phyloP scores from a whole-genome alignment of 2,888 invertebrate species.

The Mechanitis messenoides region DNA sequence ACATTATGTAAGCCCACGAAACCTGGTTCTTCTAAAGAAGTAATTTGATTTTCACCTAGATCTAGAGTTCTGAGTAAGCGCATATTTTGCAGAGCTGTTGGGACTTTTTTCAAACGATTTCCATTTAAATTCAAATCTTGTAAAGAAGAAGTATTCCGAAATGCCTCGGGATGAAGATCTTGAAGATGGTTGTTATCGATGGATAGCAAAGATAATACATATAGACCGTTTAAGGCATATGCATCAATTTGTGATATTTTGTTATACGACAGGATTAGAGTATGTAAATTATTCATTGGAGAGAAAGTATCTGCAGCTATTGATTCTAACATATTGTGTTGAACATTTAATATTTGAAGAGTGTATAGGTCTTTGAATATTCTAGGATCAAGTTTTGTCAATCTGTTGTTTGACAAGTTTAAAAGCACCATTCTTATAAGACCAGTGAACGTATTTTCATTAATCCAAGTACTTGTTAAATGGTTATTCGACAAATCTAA shows the following conservation, averaged over 20 bases:
- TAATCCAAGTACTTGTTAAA: slow-evolving; percentile 91
- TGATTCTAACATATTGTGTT: slow-evolving; percentile 88
- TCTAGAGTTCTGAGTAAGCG: slow-evolving; percentile 90
- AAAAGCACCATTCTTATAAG: slow-evolving; percentile 91
- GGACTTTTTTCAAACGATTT: slow-evolving; percentile 87
- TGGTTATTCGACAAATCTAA: slow-evolving; percentile 91
- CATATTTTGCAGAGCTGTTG: slow-evolving; percentile 89
- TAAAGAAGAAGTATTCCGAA: slow-evolving; percentile 92
- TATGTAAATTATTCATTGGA: slow-evolving; percentile 94
- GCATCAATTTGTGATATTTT: slow-evolving; percentile 89
- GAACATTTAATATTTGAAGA: slow-evolving; percentile 89
- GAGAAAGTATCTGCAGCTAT: slow-evolving; percentile 92
- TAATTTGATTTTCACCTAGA: slow-evolving; percentile 93
- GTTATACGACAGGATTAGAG: slow-evolving; percentile 90
- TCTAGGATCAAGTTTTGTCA: slow-evolving; percentile 87
- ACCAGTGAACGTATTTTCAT: slow-evolving; percentile 89
- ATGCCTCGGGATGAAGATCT: slow-evolving; percentile 90
- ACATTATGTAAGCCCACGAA: slow-evolving; percentile 91
- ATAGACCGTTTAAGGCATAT: slow-evolving; percentile 90
- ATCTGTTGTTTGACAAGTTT: slow-evolving; percentile 89
- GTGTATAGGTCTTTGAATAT: slow-evolving; percentile 92
- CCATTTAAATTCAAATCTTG: slow-evolving; percentile 94
- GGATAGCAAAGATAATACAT: slow-evolving; percentile 89
- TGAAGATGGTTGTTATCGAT: slow-evolving; percentile 90
- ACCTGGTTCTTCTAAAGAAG: slow-evolving; percentile 85